Evolutionary conservation across 1,140 invertebrate genomes (phyloP).

Genomic region (Zaprionus ornatus): DNA sequence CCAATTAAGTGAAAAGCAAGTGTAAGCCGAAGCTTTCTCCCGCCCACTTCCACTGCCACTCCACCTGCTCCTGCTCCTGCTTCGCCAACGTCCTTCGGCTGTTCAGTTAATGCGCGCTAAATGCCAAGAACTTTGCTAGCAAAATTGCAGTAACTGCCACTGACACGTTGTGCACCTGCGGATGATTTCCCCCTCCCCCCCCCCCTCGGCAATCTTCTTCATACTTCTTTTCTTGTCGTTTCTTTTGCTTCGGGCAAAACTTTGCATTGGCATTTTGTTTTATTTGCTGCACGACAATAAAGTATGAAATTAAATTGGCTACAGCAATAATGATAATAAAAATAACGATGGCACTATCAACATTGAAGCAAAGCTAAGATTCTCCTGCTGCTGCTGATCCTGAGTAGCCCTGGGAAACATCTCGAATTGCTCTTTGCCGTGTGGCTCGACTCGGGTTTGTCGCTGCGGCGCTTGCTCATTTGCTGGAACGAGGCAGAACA

Average conservation of each 20-base stretch:
- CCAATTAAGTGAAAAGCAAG: slow-evolving; percentile 81
- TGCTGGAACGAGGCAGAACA: background rate
- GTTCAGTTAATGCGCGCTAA: slow-evolving; percentile 57
- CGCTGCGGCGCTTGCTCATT: background rate
- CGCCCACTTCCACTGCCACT: slow-evolving; percentile 1
- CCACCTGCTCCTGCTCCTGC: background rate
- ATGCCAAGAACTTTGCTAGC: slow-evolving; percentile 38
- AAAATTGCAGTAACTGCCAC: slow-evolving; percentile 37
- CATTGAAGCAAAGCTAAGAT: background rate
- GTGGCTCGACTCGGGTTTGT: background rate
- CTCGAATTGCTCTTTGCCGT: background rate
- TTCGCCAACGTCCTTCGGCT: background rate
- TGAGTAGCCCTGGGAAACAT: background rate
- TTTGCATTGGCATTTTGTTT: slow-evolving; percentile 19
- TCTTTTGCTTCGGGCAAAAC: background rate
- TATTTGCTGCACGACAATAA: slow-evolving; percentile 26
- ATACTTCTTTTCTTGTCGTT: slow-evolving; percentile 1
- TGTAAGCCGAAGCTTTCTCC: slow-evolving; percentile 73
- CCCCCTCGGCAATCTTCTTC: background rate
- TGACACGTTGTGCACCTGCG: slow-evolving; percentile 34
- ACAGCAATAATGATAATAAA: slow-evolving; percentile 59
- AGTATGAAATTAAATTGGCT: slow-evolving; percentile 71
- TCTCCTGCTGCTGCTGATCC: background rate
- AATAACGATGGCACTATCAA: slow-evolving; percentile 45
- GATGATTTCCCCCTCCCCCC: slow-evolving; percentile 13